phyloP scores from a whole-genome alignment of 2,113 vertebrate genomes.

The Campylorhamphus procurvoides region DNA sequence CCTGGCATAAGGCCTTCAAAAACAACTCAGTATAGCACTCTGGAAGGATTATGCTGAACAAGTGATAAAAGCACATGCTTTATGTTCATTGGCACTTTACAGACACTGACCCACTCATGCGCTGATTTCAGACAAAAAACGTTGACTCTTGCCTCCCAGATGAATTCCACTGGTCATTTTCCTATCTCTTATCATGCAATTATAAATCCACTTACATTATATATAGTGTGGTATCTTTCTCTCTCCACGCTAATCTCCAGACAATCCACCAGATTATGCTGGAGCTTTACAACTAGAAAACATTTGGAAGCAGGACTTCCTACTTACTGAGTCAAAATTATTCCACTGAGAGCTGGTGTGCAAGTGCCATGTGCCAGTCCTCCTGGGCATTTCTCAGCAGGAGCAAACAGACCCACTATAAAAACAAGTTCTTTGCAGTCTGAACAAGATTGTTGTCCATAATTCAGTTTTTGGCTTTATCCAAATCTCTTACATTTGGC shows the following conservation, averaged over 20 bases:
- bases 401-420: background rate
- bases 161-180: background rate
- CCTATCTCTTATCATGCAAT: background rate
- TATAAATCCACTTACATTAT: background rate
- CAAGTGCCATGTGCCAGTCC: background rate
- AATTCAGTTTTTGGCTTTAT: background rate
- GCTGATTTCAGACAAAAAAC: slow-evolving; percentile 7
- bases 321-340: background rate
- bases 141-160: background rate
- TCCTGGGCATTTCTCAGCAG: background rate
- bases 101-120: background rate
- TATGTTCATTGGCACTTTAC: slow-evolving; percentile 19
- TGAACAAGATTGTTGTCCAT: background rate
- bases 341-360: background rate
- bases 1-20: slow-evolving; percentile 20
- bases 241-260: background rate
- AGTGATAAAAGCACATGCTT: slow-evolving; percentile 34
- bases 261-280: background rate
- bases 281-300: background rate
- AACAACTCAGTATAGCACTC: background rate
- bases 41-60: slow-evolving; percentile 6
- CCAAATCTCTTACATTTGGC: background rate
- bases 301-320: background rate
- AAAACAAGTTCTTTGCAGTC: background rate
- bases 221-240: background rate